Base-by-base conservation (phyloP, 2,888 invertebrate genomes). In the Apoda limacodes region DNA sequence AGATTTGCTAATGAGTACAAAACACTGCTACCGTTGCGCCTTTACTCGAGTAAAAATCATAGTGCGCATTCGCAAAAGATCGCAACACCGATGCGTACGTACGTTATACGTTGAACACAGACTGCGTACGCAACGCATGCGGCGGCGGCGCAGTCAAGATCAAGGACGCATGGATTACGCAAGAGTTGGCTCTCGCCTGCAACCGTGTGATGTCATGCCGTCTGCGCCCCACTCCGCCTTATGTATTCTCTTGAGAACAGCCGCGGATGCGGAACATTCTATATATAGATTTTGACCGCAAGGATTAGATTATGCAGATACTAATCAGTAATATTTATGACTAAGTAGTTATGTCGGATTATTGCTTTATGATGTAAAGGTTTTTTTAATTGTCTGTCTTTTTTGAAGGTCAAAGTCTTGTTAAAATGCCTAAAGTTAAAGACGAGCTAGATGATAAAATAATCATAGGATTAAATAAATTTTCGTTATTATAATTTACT, bases 111-210 rank as follows among this genome's bases (percentile, higher is more conserved):
- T n/a, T n/a, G n/a, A n/a, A n/a, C n/a, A n/a, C n/a, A n/a, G n/a
- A 17, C 7, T 17, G 41, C 47, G 59, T 57, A 67, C 59, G 68
- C 64, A 64, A 17, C 17, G 5, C 5, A 7, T 68, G 61, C 66
- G 66, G 60, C 64, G 68, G 66, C 71, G 69, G 69, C 78, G 76
- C 80, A 81, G 81, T 81, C 81, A 81, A 81, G 81, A 81, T 81
- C 81, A 81, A 81, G 81, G 81, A 72, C 81, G 64, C 52, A 50
- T 63, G 75, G 75, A 74, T 80, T 80, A 75, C 80, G 78, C 70
- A 78, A 80, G 67, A 70, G 69, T 71, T 76, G 76, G 75, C 78
- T 65, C 69, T 63, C 70, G 69, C 68, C 68, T 74, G 76, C 75
- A 72, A 58, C 63, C 54, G 48, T 68, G 75, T 78, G 78, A 78